Conservation (phyloP, 2,888 invertebrate species). For the Pristionchus fissidentatus region DNA sequence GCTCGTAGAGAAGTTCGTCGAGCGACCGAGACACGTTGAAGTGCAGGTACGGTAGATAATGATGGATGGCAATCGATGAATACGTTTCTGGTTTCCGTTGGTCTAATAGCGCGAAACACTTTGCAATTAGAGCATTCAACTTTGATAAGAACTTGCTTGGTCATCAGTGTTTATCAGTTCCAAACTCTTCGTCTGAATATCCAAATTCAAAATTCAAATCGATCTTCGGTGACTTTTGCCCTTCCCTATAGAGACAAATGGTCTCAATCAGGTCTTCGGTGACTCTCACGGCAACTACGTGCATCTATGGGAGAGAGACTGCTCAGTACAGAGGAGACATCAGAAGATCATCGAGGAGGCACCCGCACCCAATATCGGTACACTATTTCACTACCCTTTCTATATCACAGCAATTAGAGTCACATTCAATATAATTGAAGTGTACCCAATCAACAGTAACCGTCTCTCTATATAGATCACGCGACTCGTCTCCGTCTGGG, state of each 20-base stretch:
- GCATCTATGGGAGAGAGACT: slow-evolving; percentile 96
- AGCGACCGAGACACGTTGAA: slow-evolving; percentile 87
- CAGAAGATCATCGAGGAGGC: slow-evolving; percentile 99
- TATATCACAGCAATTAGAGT: too few species aligned
- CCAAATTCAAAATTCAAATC: background rate
- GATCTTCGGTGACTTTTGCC: background rate
- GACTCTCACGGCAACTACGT: slow-evolving; percentile 81
- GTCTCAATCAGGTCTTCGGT: slow-evolving; percentile 69
- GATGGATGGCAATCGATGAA: background rate
- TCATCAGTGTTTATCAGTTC: background rate
- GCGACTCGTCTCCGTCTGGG: slow-evolving; percentile 77
- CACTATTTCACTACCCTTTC: too few species aligned
- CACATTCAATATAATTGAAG: too few species aligned
- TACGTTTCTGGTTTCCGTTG: too few species aligned
- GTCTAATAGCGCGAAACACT: background rate
- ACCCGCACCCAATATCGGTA: slow-evolving; percentile 84
- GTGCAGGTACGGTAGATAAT: slow-evolving; percentile 84
- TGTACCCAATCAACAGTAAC: too few species aligned
- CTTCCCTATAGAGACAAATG: background rate
- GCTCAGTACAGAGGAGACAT: slow-evolving; percentile 98
- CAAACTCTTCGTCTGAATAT: background rate
- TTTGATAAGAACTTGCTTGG: background rate
- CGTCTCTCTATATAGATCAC: slow-evolving; percentile 61
- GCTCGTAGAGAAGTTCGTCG: slow-evolving; percentile 89
- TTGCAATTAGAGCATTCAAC: background rate